Conservation (phyloP, 2,888 invertebrate species). For the Dromius quadrimaculatus region DNA sequence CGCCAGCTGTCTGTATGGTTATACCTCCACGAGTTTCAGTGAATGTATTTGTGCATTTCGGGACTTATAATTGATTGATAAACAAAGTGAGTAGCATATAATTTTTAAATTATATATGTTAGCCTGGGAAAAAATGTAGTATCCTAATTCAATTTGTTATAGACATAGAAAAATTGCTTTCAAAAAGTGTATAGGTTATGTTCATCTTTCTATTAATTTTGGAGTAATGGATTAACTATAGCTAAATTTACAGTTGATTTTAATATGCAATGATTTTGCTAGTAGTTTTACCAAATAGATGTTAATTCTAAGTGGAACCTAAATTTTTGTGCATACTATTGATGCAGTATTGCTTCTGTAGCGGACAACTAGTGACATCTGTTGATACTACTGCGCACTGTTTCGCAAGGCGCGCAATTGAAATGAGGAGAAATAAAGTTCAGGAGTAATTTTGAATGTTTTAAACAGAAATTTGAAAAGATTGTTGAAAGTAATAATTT, state of each 20-base stretch:
- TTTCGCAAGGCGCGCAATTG: slow-evolving; percentile 5
- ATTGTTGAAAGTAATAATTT: slow-evolving; percentile 6
- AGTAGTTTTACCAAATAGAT: too few relatives aligned
- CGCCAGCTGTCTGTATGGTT: slow-evolving; percentile 41
- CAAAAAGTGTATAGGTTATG: slow-evolving; percentile 34
- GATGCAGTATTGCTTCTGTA: slow-evolving; percentile 3
- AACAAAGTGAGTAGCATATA: slow-evolving; percentile 31
- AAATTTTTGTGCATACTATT: slow-evolving; percentile 15
- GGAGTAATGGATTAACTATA: not conserved
- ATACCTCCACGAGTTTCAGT: slow-evolving; percentile 44
- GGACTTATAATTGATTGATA: slow-evolving; percentile 32
- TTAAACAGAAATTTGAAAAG: not conserved
- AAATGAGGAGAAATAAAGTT: too few relatives aligned
- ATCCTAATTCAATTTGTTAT: not conserved
- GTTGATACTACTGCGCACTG: slow-evolving; percentile 21
- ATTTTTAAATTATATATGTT: slow-evolving; percentile 7
- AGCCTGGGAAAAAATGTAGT: not conserved
- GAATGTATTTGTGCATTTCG: slow-evolving; percentile 37
- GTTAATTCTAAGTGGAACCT: not conserved
- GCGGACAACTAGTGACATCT: slow-evolving; percentile 48
- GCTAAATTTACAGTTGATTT: not conserved
- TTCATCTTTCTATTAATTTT: slow-evolving; percentile 17
- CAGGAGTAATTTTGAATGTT: too few relatives aligned
- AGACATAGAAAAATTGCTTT: not conserved
- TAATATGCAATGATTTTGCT: not conserved